phyloP scores from a whole-genome alignment of 2,113 vertebrate species.

The Charadrius vociferus region DNA sequence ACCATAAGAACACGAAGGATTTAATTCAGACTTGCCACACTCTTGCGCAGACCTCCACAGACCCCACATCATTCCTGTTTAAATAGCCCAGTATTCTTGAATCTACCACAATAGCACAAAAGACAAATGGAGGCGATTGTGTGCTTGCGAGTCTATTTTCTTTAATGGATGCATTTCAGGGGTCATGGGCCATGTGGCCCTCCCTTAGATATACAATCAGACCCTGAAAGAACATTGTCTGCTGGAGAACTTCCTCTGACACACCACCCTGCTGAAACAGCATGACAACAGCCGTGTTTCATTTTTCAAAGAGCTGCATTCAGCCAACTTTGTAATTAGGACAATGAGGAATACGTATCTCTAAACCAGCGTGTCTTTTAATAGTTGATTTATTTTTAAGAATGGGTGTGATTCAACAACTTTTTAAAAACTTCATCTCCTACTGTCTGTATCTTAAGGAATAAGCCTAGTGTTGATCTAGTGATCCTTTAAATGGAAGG shows the following conservation, averaged over 20 bases:
- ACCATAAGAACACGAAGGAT: neutral
- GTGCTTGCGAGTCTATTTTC: neutral
- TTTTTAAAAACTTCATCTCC: conserved; percentile 25
- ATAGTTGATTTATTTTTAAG: conserved; percentile 46
- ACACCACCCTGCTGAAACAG: conserved; percentile 49
- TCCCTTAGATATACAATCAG: conserved; percentile 49
- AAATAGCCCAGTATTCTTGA: neutral
- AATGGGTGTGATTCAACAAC: conserved; percentile 17
- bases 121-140: conserved; percentile 18
- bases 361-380: neutral
- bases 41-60: neutral
- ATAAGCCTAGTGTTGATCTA: neutral
- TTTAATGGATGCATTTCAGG: neutral
- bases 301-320: neutral
- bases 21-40: neutral
- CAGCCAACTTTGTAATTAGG: conserved; percentile 21
- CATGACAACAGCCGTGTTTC: neutral
- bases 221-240: conserved; percentile 31
- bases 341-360: conserved; percentile 7
- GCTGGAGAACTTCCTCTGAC: conserved; percentile 52
- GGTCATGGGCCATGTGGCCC: conserved; percentile 48
- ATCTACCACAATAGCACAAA: conserved; percentile 12
- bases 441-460: neutral
- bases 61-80: neutral
- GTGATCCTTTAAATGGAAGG: neutral